Conservation (phyloP, 1,140 invertebrate genomes). For the Telenomus remus region DNA sequence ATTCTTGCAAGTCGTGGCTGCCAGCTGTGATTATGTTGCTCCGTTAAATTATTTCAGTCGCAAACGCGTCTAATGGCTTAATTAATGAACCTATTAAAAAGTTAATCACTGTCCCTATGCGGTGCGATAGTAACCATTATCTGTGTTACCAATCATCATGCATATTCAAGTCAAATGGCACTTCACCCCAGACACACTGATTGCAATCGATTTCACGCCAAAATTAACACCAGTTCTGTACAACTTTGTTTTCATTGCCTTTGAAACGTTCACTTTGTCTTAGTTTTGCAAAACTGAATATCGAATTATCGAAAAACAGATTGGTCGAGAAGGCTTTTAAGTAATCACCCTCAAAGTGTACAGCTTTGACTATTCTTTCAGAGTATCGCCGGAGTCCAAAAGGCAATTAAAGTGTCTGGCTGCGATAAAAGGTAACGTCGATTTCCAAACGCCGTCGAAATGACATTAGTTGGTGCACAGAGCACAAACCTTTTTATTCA, state of each 20-base stretch:
- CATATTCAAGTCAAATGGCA: conserved; percentile 41
- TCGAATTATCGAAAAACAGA: too few species aligned
- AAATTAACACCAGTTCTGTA: conserved; percentile 3
- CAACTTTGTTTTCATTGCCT: background rate
- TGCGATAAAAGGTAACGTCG: conserved; percentile 14
- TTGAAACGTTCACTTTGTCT: background rate
- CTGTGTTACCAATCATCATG: conserved; percentile 31
- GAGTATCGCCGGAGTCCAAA: background rate
- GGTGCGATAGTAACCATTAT: conserved; percentile 38
- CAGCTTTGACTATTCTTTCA: background rate
- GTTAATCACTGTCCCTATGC: conserved; percentile 51
- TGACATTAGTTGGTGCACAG: conserved; percentile 25
- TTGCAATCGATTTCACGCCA: background rate
- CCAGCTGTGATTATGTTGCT: conserved; percentile 46
- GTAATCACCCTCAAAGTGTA: too few species aligned
- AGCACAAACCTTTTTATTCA: conserved; percentile 38
- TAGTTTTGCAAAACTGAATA: too few species aligned
- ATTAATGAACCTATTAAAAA: conserved; percentile 60
- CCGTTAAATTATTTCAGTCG: conserved; percentile 25
- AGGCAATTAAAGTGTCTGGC: conserved; percentile 17
- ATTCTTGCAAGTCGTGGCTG: conserved; percentile 20
- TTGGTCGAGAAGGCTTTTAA: too few species aligned
- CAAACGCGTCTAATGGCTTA: conserved; percentile 56
- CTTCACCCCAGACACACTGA: background rate
- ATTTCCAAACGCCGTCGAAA: conserved; percentile 29